Evolutionary conservation across 2,888 invertebrate genomes (phyloP).

Genomic region (Euplagia quadripunctaria): DNA sequence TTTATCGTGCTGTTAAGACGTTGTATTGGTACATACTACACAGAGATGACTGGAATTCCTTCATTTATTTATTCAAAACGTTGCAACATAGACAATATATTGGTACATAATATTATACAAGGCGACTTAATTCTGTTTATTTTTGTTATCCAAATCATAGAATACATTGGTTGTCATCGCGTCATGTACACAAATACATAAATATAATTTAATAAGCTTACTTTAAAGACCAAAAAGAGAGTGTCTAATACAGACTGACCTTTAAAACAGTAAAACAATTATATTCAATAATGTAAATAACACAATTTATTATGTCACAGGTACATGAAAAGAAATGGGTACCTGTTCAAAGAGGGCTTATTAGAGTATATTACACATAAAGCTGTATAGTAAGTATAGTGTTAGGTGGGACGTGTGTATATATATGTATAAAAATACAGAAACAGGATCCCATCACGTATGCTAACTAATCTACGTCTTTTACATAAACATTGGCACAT

Average conservation of each 20-base stretch:
- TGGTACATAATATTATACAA: slow-evolving; percentile 15
- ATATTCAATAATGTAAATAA: too few relatives aligned
- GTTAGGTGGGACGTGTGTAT: slow-evolving; percentile 33
- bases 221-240: neutral
- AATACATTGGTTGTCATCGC: neutral
- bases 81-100: slow-evolving; percentile 7
- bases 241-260: neutral
- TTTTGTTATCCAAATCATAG: too few relatives aligned
- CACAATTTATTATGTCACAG: too few relatives aligned
- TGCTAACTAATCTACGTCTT: slow-evolving; percentile 70
- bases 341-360: neutral
- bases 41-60: neutral
- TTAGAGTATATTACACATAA: neutral
- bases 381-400: slow-evolving; percentile 23
- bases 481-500: slow-evolving; percentile 83
- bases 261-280: neutral
- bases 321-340: neutral
- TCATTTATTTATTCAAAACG: neutral
- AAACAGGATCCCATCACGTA: slow-evolving; percentile 62
- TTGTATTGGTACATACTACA: slow-evolving; percentile 23
- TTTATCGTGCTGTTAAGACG: slow-evolving; percentile 20
- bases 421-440: slow-evolving; percentile 48
- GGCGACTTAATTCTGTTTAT: too few relatives aligned
- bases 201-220: too few relatives aligned
- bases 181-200: neutral